Evolutionary conservation across 1,140 invertebrate species (phyloP), one percentile per base, ranked within the genome.

Genomic region (Procambarus clarkii): DNA sequence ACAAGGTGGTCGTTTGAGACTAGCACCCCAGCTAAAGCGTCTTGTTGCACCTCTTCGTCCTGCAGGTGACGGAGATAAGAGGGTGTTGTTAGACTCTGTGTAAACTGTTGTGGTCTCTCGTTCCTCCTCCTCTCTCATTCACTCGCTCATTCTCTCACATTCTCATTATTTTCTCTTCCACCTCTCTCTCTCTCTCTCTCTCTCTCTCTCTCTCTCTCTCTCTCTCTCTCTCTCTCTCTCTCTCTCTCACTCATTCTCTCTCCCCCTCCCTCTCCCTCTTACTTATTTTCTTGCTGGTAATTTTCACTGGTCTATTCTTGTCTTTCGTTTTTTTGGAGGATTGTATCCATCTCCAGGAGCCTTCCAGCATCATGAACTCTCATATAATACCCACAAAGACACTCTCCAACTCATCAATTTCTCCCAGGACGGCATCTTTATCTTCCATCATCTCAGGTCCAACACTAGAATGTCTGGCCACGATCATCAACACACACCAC

Each of bases 1-100:
- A 92, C 92, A 46, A 92, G 21, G 80, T 92, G 92, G 50, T 92
- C 88, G 83, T 87, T 85, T 0, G 92, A 92, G 60, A 91, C 92
- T 34, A 92, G 82, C 0, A 92, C 92, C 7, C 88, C 84, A 2
- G 44, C 88, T 1, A 78, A n/a, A 2, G 54, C 15, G 64, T 91
- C 85, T 8, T 84, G 69, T 0, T 83, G 80, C 13, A 92, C 91
- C 45, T 88, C 69, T 34, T 84, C 71, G 54, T 88, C 71, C 91
- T 92, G 71, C 50, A 8, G 50, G 50, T 13, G 13, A 9, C 7
- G 58, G 86, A 69, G 84, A 45, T 13, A 34, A 7, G 84, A 77
- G 45, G 34, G 71, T 4, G 7, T 24, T 21, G n/a, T 8, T 15
- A 44, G 13, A 24, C 34, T 18, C 50, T 44, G 7, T 15, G 11